Conservation (phyloP, 1,140 invertebrate species). For the Littorina saxatilis region DNA sequence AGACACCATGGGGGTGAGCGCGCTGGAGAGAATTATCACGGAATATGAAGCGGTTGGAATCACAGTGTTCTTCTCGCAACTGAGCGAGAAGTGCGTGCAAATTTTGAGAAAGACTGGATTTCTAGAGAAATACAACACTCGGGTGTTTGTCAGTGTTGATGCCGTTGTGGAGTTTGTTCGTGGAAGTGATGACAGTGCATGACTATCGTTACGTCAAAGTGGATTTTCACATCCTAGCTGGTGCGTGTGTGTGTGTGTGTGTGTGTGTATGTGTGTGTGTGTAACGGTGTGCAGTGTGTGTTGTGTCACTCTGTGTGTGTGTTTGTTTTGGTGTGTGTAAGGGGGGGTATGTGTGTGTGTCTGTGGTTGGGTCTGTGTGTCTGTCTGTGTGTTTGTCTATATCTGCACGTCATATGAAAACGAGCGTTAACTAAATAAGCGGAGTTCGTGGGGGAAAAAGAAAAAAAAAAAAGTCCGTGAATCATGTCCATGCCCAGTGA, state of each 20-base stretch:
- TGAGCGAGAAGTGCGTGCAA: not conserved
- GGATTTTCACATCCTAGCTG: too few species aligned
- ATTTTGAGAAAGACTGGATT: not conserved
- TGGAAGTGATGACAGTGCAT: too few species aligned
- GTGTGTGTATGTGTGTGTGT: too few species aligned
- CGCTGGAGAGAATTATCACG: not conserved
- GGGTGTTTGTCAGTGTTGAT: not conserved
- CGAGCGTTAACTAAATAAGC: not conserved
- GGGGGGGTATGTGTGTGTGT: not conserved
- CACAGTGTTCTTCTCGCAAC: not conserved
- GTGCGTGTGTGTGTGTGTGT: too few species aligned
- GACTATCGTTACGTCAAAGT: too few species aligned
- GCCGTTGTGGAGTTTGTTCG: not conserved
- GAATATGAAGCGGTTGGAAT: not conserved
- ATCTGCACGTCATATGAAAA: not conserved
- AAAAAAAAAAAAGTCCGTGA: too few species aligned
- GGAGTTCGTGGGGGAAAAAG: too few species aligned
- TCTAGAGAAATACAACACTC: not conserved
- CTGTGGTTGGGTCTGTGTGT: not conserved
- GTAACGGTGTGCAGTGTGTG: too few species aligned
- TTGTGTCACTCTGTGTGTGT: not conserved
- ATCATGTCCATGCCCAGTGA: too few species aligned
- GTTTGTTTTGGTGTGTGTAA: not conserved
- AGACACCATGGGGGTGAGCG: slow-evolving; percentile 4
- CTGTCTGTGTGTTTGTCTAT: slow-evolving; percentile 11